Evolutionary conservation across 2,797 vertebrate species (phyloP).

Genomic region (Cirrhinus molitorella): DNA sequence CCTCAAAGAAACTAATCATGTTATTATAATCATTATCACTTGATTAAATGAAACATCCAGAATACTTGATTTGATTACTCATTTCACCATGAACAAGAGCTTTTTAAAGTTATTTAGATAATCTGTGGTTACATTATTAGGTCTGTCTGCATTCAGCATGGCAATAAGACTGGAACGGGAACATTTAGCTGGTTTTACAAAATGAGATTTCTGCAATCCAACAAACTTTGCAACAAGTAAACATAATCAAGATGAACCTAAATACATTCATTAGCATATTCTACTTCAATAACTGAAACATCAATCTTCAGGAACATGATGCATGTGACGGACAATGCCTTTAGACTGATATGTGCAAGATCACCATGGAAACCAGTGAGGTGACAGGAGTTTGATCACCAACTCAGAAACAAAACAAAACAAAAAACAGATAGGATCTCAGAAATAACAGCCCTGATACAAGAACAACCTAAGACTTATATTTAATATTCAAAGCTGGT

Average conservation of each 20-base stretch:
- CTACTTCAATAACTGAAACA: neutral
- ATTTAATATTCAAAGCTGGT: neutral
- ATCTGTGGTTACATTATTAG: slow-evolving; percentile 8
- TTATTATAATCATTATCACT: neutral
- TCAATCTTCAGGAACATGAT: neutral
- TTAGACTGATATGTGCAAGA: neutral
- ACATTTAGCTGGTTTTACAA: neutral
- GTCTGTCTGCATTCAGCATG: neutral
- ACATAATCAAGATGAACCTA: neutral
- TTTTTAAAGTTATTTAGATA: neutral
- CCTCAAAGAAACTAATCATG: neutral
- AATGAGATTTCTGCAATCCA: neutral
- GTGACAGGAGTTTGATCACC: neutral
- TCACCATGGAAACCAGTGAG: slow-evolving; percentile 7
- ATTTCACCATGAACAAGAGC: neutral
- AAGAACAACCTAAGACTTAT: neutral
- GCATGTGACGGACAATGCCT: neutral
- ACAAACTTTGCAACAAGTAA: neutral
- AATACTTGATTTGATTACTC: slow-evolving; percentile 4
- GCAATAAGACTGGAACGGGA: neutral
- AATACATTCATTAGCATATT: neutral
- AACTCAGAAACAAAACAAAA: neutral
- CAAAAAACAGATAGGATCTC: neutral
- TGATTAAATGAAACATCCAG: slow-evolving; percentile 10
- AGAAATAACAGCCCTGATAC: neutral